Conservation (phyloP, 2,113 vertebrate genomes). For the Corvus hawaiiensis region DNA sequence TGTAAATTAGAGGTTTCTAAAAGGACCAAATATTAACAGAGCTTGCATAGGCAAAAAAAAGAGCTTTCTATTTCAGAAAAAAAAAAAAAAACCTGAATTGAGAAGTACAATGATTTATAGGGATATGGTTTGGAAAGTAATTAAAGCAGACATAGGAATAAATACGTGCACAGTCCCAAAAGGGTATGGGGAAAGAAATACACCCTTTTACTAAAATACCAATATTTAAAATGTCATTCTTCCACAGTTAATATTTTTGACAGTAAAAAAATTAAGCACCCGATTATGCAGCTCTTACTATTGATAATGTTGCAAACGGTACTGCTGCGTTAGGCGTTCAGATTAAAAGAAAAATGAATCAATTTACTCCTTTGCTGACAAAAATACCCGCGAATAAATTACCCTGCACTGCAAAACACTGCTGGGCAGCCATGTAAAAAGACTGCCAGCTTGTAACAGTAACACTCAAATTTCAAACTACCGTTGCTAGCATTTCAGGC, state of each 20-base stretch:
- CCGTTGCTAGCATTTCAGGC: not conserved
- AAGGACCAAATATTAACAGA: not conserved
- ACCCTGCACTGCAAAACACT: not conserved
- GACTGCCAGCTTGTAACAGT: conserved; percentile 39
- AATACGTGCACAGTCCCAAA: not conserved
- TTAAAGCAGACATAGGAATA: not conserved
- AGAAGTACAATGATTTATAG: not conserved
- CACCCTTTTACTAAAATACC: not conserved
- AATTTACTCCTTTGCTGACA: not conserved
- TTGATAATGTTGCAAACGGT: accelerated
- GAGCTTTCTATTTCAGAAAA: not conserved
- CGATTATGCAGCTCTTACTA: not conserved
- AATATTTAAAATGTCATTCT: not conserved
- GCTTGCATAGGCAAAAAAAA: not conserved
- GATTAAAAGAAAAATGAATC: not conserved
- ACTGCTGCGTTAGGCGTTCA: not conserved
- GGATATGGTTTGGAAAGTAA: not conserved
- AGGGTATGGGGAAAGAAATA: not conserved
- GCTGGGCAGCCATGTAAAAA: not conserved
- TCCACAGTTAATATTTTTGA: not conserved
- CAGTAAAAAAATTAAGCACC: not conserved
- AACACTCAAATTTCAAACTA: conserved; percentile 39
- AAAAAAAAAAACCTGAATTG: not conserved
- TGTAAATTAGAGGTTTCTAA: not conserved
- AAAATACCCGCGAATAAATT: conserved; percentile 16